These are phyloP conservation scores for Cephalotes varians DNA, from an alignment of 2,888 invertebrate species.

Conservation along the genomic window DNA sequence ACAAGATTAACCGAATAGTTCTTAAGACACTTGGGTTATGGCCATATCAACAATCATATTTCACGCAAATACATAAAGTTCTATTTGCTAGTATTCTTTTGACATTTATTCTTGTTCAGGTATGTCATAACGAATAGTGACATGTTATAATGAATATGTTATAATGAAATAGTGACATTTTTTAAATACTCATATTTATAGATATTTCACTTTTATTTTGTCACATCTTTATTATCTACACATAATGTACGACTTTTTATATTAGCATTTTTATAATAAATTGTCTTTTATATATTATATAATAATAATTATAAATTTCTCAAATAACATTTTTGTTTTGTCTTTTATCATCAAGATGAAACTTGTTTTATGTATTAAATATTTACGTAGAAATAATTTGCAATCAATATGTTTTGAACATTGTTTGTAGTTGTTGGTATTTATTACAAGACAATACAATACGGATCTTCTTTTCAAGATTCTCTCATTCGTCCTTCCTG, in stretches of 20 bases:
- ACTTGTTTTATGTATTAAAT: neutral
- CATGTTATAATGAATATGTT: neutral
- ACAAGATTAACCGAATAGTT: conserved; percentile 31
- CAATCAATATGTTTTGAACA: neutral
- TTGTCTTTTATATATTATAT: neutral
- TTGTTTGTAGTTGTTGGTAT: conserved; percentile 18
- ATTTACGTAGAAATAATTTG: neutral
- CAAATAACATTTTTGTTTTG: neutral
- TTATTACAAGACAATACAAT: conserved; percentile 21
- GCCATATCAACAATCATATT: conserved; percentile 21
- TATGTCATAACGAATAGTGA: too few species aligned
- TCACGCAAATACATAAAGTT: neutral
- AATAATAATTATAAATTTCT: too few species aligned
- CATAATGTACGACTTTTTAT: neutral
- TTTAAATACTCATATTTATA: neutral
- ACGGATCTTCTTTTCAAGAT: neutral
- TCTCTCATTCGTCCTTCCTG: neutral
- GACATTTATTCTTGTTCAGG: conserved; percentile 31
- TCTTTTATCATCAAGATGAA: neutral
- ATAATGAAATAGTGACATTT: neutral
- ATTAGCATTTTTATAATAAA: neutral
- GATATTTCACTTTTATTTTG: neutral
- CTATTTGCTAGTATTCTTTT: conserved; percentile 1
- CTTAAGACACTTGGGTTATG: conserved; percentile 45
- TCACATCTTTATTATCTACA: neutral